Base-by-base conservation (phyloP, 1,140 invertebrate species). In the Pseudomyrmex sp. region DNA sequence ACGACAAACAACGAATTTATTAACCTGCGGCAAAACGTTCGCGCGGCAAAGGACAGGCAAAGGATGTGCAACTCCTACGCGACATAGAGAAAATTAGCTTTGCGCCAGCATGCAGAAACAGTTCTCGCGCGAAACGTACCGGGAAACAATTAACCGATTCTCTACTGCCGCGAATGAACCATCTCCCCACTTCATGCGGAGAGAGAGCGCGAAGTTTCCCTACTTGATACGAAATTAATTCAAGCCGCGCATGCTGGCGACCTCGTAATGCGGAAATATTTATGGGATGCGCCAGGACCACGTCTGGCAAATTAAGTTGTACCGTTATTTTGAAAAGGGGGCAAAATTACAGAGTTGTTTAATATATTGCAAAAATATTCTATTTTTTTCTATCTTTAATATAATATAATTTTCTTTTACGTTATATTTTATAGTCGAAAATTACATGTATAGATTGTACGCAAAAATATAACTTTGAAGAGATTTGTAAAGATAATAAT, bases 71-170 rank as follows among this genome's bases (percentile, higher is more conserved):
- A 23, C 52, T 77, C 59, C 44, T 72, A 15, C 50, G 52, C 72
- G 79, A 86, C 58, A 86, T 77, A 61, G 68, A 86, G 86, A 87
- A 70, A 68, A 86, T 87, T 83, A 86, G 56, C 50, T 79, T 62
- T 74, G 62, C n/a, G 35, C 59, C n/a, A 56, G 61, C 62, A 54
- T 46, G 50, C 54, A 61, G 69, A 44, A 72, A 23, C 68, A 35
- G 52, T 84, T 87, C 63, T 87, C 85, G 46, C 65, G 56, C 35
- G 10, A 56, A 58, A 23, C 50, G 68, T 77, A 86, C 85, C 61
- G 63, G 12, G 66, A 86, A 87, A 87, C 79, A 86, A 87, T 86
- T 86, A 86, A 76, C 72, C 61, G 54, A 52, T 20, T 10, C 61
- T 75, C 48, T 63, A 54, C 20, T n/a, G 44, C 52, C 70, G 44